Conservation (phyloP, 2,888 invertebrate genomes). For the Brenthis ino region DNA sequence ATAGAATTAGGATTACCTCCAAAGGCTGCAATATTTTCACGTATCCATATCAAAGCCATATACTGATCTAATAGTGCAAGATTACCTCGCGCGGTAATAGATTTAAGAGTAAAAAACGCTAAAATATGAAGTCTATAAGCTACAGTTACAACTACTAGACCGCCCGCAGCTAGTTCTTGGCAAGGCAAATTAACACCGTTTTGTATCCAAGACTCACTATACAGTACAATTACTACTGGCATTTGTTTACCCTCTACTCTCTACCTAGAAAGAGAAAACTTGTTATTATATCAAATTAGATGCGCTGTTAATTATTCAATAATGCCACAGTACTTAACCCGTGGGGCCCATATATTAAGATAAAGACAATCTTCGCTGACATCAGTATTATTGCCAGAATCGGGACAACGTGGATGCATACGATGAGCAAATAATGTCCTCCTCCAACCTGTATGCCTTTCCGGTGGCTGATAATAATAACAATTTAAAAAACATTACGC, state of each 20-base stretch:
- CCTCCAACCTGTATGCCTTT: constrained; percentile 87
- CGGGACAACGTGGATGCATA: constrained; percentile 87
- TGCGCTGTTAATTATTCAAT: constrained; percentile 2
- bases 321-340: constrained; percentile 66
- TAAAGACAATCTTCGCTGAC: constrained; percentile 93
- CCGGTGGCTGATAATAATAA: constrained; percentile 81
- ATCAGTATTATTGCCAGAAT: constrained; percentile 63
- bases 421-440: constrained; percentile 86
- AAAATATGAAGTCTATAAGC: constrained; percentile 88
- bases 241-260: constrained; percentile 77
- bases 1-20: constrained; percentile 90
- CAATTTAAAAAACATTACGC: background rate
- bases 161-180: constrained; percentile 88
- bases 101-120: constrained; percentile 84
- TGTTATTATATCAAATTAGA: constrained; percentile 5
- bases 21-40: constrained; percentile 89
- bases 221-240: constrained; percentile 87
- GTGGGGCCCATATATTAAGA: constrained; percentile 94
- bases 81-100: constrained; percentile 87
- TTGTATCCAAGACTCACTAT: constrained; percentile 83
- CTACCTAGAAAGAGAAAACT: constrained; percentile 68
- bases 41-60: constrained; percentile 89
- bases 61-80: constrained; percentile 93
- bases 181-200: constrained; percentile 83
- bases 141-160: constrained; percentile 86